Evolutionary conservation across 92 coral and sea anemone genomes (phyloP), one percentile per base, ranked within the genome.

Genomic region (Phenganax marumi): DNA sequence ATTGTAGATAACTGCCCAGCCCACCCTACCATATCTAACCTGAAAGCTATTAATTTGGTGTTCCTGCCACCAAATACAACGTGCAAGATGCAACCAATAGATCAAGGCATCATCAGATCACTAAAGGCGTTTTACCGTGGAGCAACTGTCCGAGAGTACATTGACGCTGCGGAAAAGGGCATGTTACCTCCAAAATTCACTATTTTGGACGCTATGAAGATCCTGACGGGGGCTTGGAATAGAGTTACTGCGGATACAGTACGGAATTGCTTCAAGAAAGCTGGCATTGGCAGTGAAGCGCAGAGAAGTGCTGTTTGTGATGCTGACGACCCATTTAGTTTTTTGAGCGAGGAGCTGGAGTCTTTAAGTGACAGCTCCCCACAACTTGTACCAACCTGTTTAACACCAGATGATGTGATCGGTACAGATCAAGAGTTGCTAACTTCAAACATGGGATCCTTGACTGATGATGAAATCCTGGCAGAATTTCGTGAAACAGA

Each of bases 81-180:
- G 25, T 84, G 77, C 19, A 88, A 80, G 84, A 88, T 83, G 25
- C 88, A 84, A 70, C 90, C 87, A 13, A 85, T 88, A 84, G 88
- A 85, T 79, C 84, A 85, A 26, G 88, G 90, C 78, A 83, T 87
- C 39, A 71, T 88, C 46, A 71, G 88, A 51, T 72, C 85, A 60
- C 81, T 74, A 16, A 84, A 84, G 64, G 86, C 85, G 33, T 70
- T 58, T 71, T 84, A 83, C 89, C 80, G 83, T 86, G 89, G 83
- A 71, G 87, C 86, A 69, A 86, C 81, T 83, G 89, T 89, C 77
- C 9, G 88, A 52, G 77, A 52, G 89, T 89, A 83, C 81, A 89
- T 83, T 78, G 87, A 89, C 79, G 89, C 89, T 72, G 62, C 86
- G 68, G 83, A 89, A 81, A 89, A 86, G 92, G 92, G 88, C 25